Conservation (phyloP, 2,888 invertebrate species). For the Drosophila cyrtoloma region DNA sequence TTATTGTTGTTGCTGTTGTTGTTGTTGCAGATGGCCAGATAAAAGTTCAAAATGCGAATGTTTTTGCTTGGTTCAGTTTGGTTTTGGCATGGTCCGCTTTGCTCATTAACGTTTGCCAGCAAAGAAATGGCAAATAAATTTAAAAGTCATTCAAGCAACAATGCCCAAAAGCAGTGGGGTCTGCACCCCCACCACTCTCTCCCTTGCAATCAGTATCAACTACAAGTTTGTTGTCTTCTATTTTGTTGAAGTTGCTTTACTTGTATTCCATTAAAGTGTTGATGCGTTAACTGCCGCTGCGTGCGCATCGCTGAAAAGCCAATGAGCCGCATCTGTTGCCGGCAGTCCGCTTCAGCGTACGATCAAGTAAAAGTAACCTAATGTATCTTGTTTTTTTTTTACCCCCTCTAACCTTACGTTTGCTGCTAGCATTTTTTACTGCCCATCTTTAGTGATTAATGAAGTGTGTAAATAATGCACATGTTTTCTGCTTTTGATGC, state of each 20-base stretch:
- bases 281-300: slow-evolving; percentile 80
- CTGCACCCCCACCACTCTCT: neutral
- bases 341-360: slow-evolving; percentile 20
- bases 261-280: slow-evolving; percentile 70
- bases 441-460: slow-evolving; percentile 74
- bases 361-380: slow-evolving; percentile 73
- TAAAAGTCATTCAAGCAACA: slow-evolving; percentile 82
- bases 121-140: slow-evolving; percentile 81
- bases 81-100: slow-evolving; percentile 50
- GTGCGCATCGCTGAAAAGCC: slow-evolving; percentile 78
- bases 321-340: slow-evolving; percentile 71
- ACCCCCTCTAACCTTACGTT: slow-evolving; percentile 41
- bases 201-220: slow-evolving; percentile 28
- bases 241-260: slow-evolving; percentile 31
- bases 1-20: slow-evolving; percentile 48
- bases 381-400: slow-evolving; percentile 39
- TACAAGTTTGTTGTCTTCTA: slow-evolving; percentile 46
- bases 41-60: slow-evolving; percentile 78
- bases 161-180: slow-evolving; percentile 58
- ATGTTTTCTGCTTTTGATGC: slow-evolving; percentile 65
- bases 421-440: slow-evolving; percentile 52
- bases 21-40: slow-evolving; percentile 71
- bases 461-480: slow-evolving; percentile 80
- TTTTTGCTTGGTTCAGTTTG: slow-evolving; percentile 29
- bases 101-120: slow-evolving; percentile 75